Evolutionary conservation across 2,113 vertebrate species (phyloP), one percentile per base, ranked within the genome.

Genomic region (Anoura caudifer): DNA sequence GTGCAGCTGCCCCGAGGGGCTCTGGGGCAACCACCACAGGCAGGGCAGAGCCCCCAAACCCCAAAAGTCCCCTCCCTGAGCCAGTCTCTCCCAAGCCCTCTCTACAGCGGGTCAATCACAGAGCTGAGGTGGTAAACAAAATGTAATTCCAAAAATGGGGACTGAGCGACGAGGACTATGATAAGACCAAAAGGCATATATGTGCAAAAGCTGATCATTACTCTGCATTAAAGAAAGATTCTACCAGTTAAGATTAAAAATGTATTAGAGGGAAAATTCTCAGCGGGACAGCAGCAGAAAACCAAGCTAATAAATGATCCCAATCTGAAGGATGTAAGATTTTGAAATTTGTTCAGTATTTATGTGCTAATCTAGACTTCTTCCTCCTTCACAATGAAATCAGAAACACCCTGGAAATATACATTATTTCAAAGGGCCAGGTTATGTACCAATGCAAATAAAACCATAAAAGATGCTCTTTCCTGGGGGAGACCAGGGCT

Each of bases 331-430:
- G 70, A 75, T 17, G 15, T 41, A 56, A 28, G 38, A 38, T 33
- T 91, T 80, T 59, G 26, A 93, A 91, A 88, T 43, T 61, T 76
- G 15, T 36, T 69, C 26, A 4, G 67, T 65, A 70, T 82, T 77
- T 65, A 54, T 7, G 0, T 63, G 54, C 56, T 54, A 88, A 38
- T 19, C 50, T 45, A 82, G 52, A 22, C 20, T 83, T 52, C 79
- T 4, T 85, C 69, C 70, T 86, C 79, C 65, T 82, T 11, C 45
- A 81, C 31, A 75, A 87, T 17, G 82, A 77, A 94, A 83, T 81
- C 45, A 43, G 16, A 97, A 97, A 26, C 7, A 82, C 2, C 9
- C 12, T 61, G 76, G 82, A 96, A 98, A 92, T 69, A 87, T 52
- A 82, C 70, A 38, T 28, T 85, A 93, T 77, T 43, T 89, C 17